These are phyloP conservation scores for Dyspetes luteomarginatus DNA, from an alignment of 2,888 invertebrate species.

Conservation along the genomic window DNA sequence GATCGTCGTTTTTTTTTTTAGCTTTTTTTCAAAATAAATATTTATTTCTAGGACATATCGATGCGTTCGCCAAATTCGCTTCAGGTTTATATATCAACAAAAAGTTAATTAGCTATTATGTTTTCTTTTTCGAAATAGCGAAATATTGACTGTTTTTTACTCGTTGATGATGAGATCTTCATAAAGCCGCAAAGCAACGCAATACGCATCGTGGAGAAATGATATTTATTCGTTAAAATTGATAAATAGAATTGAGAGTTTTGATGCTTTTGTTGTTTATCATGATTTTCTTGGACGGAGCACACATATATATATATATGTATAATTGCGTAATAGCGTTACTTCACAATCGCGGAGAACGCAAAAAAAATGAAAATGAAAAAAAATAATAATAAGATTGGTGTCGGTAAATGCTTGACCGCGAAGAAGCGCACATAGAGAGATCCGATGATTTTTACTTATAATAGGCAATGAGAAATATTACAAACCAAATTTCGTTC, in stretches of 20 bases:
- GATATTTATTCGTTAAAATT: neutral
- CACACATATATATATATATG: conserved; percentile 23
- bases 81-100: conserved; percentile 58
- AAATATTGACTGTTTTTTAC: neutral
- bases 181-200: no score
- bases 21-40: conserved; percentile 61
- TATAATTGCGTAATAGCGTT: conserved; percentile 29
- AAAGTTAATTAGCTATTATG: conserved; percentile 45
- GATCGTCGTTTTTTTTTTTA: conserved; percentile 6
- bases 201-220: neutral
- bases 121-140: conserved; percentile 48
- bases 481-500: neutral
- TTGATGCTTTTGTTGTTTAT: conserved; percentile 2
- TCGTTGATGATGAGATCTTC: no score
- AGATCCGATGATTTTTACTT: neutral
- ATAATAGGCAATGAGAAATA: neutral
- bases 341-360: conserved; percentile 1
- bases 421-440: neutral
- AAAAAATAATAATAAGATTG: neutral
- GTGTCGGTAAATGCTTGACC: neutral
- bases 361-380: neutral
- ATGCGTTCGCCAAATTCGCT: conserved; percentile 47
- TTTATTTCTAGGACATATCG: conserved; percentile 64
- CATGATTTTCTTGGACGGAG: conserved; percentile 59
- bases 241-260: conserved; percentile 1